A percentile compares a stretch with the other conserved stretches of the same genome.
phyloP scores from a whole-genome alignment of 2,113 vertebrate genomes.

The Rhinogobius similis region DNA sequence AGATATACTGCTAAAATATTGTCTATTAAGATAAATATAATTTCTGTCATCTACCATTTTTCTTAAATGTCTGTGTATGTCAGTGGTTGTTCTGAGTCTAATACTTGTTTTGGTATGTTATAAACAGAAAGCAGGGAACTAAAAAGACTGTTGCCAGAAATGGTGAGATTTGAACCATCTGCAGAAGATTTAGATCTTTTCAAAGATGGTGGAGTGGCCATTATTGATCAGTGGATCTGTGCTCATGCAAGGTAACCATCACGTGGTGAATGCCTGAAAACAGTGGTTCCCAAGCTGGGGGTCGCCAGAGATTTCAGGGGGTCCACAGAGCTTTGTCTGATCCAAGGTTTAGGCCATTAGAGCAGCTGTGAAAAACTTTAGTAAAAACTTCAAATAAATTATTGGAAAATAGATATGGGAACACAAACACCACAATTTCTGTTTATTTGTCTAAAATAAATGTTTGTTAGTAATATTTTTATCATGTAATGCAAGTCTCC shows the following conservation, averaged over 20 bases:
- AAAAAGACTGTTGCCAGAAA: slow-evolving; percentile 83
- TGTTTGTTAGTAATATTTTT: no score
- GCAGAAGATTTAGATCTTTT: slow-evolving; percentile 87
- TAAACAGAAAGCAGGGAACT: slow-evolving; percentile 83
- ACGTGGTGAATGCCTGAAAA: no score
- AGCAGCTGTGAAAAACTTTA: no score
- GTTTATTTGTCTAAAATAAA: no score
- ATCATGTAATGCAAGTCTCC: no score
- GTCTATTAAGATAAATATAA: background rate
- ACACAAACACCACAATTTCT: no score
- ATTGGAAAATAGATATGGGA: no score
- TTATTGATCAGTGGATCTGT: slow-evolving; percentile 98
- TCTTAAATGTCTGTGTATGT: background rate
- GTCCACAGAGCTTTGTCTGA: no score
- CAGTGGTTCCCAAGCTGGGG: no score
- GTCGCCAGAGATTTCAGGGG: no score
- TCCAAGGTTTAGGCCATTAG: no score
- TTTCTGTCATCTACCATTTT: background rate
- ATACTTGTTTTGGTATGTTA: background rate
- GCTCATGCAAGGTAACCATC: slow-evolving; percentile 86
- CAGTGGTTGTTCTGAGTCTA: background rate
- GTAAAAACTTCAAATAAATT: no score
- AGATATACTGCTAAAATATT: background rate
- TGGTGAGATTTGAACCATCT: slow-evolving; percentile 87
- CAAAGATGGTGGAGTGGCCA: slow-evolving; percentile 92